Conservation (phyloP, 2,113 vertebrate genomes). For the Syngnathus typhle region DNA sequence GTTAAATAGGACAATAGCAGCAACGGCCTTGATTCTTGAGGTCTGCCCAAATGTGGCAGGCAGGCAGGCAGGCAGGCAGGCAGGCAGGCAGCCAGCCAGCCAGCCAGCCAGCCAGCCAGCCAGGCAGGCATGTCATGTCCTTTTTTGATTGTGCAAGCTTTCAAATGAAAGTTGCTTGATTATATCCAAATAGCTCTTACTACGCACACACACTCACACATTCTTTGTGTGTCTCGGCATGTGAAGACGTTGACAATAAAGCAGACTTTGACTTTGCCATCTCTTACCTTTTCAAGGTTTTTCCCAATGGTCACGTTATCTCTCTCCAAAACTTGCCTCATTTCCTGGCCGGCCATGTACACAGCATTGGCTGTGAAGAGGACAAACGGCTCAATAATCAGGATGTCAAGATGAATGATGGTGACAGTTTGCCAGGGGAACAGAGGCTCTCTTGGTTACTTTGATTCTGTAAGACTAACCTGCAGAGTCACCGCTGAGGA, state of each 20-base stretch:
- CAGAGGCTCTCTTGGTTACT: too few relatives aligned
- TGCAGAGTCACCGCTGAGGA: conserved; percentile 79
- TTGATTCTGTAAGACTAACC: conserved; percentile 62
- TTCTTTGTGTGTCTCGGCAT: too few relatives aligned
- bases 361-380: conserved; percentile 77
- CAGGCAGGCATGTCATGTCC: neutral
- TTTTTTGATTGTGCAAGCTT: neutral
- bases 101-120: too few relatives aligned
- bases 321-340: conserved; percentile 80
- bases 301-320: conserved; percentile 79
- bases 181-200: neutral
- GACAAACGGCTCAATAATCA: too few relatives aligned
- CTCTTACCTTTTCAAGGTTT: conserved; percentile 85
- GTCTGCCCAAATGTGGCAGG: too few relatives aligned
- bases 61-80: too few relatives aligned
- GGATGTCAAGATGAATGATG: too few relatives aligned
- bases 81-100: too few relatives aligned
- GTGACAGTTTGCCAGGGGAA: too few relatives aligned
- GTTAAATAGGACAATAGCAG: neutral
- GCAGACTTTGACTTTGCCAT: too few relatives aligned
- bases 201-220: neutral
- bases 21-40: neutral
- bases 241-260: too few relatives aligned
- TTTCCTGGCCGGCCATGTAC: conserved; percentile 91
- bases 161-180: neutral